Base-by-base conservation (phyloP, 37 sponge, comb jelly and placozoan species). In the Beroe ovata region DNA sequence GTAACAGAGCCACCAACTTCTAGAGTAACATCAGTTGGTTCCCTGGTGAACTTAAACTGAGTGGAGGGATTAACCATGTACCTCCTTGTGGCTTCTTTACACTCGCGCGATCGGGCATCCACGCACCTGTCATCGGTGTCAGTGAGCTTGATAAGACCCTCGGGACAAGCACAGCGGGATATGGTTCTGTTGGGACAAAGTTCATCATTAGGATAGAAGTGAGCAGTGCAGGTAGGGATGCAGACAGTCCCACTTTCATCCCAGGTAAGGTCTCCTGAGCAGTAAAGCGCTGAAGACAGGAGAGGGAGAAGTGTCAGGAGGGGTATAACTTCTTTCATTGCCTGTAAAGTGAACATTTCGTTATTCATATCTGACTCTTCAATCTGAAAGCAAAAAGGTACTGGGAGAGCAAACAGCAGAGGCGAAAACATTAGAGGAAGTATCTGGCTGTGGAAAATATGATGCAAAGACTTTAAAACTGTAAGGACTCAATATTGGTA, bases 1-100 rank as follows among this genome's bases (percentile, higher is more conserved):
- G 84, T 77, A 0, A 77, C 26, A 8, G 42, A 20, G 47, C 20
- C 84, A n/a, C 84, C 84, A 1, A n/a, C 47, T 25, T 32, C 8
- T 54, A 77, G 36, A 23, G 42, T 23, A 23, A 42, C 28, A 77
- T 77, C 84, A n/a, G 20, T 54, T 18, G 84, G 84, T 23, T 77
- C 47, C 23, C 33, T 77, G 41, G 47, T 42, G 54, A 77, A 77
- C 54, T 77, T 77, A 54, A 77, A 77, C 84, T 77, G 84, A 11
- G 21, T 22, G 84, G 84, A 77, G 84, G 84, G 84, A 4, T 77
- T 26, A 20, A 42, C 84, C 84, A 77, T 77, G 84, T 77, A 77
- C 84, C 33, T 77, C 47, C n/a, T 39, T 0, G 47, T 39, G 22
- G 42, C 54, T 39, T 77, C 36, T 19, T 36, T 30, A 25, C 84